Base-by-base conservation (phyloP, 1,140 invertebrate species). In the Eupeodes corollae region DNA sequence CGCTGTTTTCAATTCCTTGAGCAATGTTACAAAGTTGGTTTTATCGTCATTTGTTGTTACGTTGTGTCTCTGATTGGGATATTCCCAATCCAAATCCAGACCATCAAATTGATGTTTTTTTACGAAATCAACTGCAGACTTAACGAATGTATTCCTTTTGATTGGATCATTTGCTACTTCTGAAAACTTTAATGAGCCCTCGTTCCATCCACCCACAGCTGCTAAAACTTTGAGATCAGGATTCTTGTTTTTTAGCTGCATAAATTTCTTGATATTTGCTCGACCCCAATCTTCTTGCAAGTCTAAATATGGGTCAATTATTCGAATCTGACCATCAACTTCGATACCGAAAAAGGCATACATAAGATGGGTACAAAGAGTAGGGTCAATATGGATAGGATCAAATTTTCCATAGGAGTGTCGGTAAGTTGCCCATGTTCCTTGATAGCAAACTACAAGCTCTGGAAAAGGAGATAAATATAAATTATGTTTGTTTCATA, bases 51-150 rank as follows among this genome's bases (percentile, higher is more conserved):
- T 71, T n/a, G 9, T 42, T 5, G 63, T 61, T 2, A 74, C 47
- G 9, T 70, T 67, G 2, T 83, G 82, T 37, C 83, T 64, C 52
- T 79, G 75, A 12, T 70, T 75, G 0, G 84, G 86, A 56, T 87
- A 88, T 50, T 89, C 85, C 86, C 86, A 89, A 58, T 89, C 85
- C 12, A 90, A 15, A 59, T 90, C 86, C 1, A 91, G 70, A 0
- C 87, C 87, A 66, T 90, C 83, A 48, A 91, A 89, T 6, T 74
- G 70, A 56, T 86, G 75, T n/a, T 73, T 74, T 45, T 68, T 59
- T 0, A 83, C 44, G 52, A 83, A 81, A 1, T 68, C 50, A 0
- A 84, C 67, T 1, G 76, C 73, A 48, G 75, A 78, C 2, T 73
- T 49, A 8, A 80, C 73, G 46, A 88, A 83, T n/a, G 55, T 70